Evolutionary conservation across 1,140 invertebrate genomes (phyloP).

Genomic region (Mizuhopecten yessoensis): DNA sequence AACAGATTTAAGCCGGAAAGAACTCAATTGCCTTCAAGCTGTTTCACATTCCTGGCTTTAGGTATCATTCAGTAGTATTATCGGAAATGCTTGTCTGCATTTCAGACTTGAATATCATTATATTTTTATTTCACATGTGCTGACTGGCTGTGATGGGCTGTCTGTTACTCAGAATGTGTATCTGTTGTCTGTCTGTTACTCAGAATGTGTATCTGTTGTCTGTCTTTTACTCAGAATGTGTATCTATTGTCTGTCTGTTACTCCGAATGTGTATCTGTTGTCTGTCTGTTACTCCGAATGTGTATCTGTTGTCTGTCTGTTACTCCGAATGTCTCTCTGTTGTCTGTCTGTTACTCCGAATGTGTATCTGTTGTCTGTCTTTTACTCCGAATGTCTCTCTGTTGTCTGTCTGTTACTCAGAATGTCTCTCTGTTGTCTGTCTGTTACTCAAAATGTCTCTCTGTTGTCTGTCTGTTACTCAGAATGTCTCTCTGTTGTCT

Average conservation of each 20-base stretch:
- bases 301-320: neutral
- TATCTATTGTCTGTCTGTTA: neutral
- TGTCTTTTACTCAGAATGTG: neutral
- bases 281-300: neutral
- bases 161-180: neutral
- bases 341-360: neutral
- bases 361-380: neutral
- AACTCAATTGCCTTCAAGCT: neutral
- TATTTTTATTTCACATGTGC: neutral
- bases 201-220: neutral
- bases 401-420: neutral
- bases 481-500: neutral
- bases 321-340: neutral
- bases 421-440: neutral
- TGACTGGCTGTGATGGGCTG: neutral
- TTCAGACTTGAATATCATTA: constrained; percentile 17
- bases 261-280: neutral
- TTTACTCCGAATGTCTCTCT: neutral
- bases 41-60: neutral
- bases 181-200: neutral
- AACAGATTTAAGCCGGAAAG: neutral
- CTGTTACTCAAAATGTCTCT: neutral
- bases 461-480: neutral
- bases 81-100: constrained; percentile 24
- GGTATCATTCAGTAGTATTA: neutral